Percentiles rank a stretch among this genome's conserved stretches.
Evolutionary conservation across 2,113 vertebrate genomes (phyloP).

Genomic region (Taurulus bubalis): DNA sequence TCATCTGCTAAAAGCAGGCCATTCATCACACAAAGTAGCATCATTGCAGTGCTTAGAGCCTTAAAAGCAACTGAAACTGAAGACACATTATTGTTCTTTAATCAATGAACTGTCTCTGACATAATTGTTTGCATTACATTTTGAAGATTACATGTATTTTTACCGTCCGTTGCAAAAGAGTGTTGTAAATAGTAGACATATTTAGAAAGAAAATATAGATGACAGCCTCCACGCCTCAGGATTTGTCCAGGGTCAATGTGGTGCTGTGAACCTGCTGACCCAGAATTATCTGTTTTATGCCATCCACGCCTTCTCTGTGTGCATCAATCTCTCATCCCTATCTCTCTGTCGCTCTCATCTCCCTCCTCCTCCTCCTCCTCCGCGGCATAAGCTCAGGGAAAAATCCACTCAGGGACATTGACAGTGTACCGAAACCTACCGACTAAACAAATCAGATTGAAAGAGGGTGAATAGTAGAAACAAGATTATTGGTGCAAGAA

Average conservation of each 20-base stretch:
- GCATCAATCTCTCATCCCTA: background rate
- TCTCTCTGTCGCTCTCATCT: constrained; percentile 2
- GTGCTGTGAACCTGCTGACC: constrained; percentile 13
- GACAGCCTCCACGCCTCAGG: background rate
- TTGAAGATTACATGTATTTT: background rate
- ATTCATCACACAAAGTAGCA: constrained; percentile 40
- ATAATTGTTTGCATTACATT: background rate
- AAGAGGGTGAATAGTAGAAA: background rate
- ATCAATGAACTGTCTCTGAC: background rate
- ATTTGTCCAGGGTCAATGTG: background rate
- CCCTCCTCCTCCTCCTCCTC: background rate
- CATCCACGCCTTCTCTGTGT: background rate
- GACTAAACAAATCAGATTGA: constrained; percentile 26
- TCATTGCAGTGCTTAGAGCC: constrained; percentile 2
- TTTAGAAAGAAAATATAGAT: background rate
- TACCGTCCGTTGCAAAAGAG: background rate
- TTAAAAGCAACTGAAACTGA: background rate
- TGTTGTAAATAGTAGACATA: background rate
- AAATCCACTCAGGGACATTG: constrained; percentile 28
- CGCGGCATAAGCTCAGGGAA: constrained; percentile 27
- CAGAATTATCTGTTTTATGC: constrained; percentile 25
- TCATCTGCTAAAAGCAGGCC: constrained; percentile 8
- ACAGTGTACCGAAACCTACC: background rate
- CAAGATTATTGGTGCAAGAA: constrained; percentile 21
- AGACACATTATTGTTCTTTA: background rate